Base-by-base conservation (phyloP, 2,113 vertebrate genomes). In the Castor canadensis region DNA sequence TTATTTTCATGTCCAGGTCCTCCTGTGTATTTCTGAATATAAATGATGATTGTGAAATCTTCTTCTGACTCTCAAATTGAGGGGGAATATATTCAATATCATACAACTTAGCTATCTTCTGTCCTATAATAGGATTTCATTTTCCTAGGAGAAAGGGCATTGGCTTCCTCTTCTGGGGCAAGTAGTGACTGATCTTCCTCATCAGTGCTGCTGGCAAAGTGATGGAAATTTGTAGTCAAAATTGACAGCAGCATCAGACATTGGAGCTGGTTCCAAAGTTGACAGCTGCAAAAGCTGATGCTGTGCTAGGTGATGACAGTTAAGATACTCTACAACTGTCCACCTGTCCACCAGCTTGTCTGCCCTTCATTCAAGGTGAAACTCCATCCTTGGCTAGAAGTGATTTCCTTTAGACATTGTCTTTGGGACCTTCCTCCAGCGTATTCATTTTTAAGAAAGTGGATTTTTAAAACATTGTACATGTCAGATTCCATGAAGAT, bases 161-260 rank as follows among this genome's bases (percentile, higher is more conserved):
- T 96, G 1, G 94, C 87, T 28, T 97, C 97, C 43, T 94, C 94
- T 97, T 97, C 69, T 96, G 97, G 30, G 97, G 79, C 73, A 98
- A 87, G 93, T 98, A 98, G 97, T 99, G 99, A 96, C 99, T 98
- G 77, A 98, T 99, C 98, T 60, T 99, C 98, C 95, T 98, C 99
- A 95, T 98, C 98, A 94, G 98, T 91, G 24, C 98, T 98, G 97
- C 98, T 98, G 97, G 98, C 98, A 98, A 99, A 99, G 97, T 87
- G 99, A 98, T 98, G 98, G 99, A 67, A 98, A 98, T 96, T 99
- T 99, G 98, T 99, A 99, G 98, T 99, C 99, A 96, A 99, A 99
- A 97, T 98, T 92, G 94, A 98, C 98, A 69, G 99, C 98, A 94
- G 98, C 98, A 98, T 98, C 98, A 97, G 99, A 98, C 98, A 99